These are phyloP conservation scores for Ginglymostoma cirratum DNA, from an alignment of 2,113 vertebrate genomes.

Conservation along the genomic window DNA sequence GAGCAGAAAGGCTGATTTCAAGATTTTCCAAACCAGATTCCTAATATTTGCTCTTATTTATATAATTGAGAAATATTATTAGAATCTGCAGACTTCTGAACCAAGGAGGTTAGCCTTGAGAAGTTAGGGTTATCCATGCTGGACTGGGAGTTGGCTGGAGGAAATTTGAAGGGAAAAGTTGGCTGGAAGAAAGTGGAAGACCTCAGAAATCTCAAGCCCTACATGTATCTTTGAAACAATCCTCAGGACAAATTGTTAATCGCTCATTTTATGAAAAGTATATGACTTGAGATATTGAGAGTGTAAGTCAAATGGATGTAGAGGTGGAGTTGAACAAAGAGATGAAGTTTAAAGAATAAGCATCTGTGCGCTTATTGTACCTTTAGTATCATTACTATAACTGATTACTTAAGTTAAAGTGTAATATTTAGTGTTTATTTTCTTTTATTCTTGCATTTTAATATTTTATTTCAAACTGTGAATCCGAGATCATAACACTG, in stretches of 20 bases:
- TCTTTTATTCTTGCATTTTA: not conserved
- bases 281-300: not conserved
- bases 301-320: not conserved
- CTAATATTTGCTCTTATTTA: not conserved
- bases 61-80: not conserved
- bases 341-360: not conserved
- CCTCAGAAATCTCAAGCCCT: not conserved
- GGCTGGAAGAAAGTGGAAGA: not conserved
- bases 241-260: not conserved
- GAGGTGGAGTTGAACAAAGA: not conserved
- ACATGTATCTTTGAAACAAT: not conserved
- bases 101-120: too few species aligned
- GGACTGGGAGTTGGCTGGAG: not conserved
- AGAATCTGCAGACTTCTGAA: too few species aligned
- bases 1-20: not conserved
- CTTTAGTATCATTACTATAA: not conserved
- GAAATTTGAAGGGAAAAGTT: not conserved
- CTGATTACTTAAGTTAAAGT: not conserved
- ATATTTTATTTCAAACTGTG: not conserved
- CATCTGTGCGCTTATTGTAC: not conserved
- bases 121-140: too few species aligned
- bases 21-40: not conserved
- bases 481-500: not conserved
- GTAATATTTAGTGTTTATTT: not conserved
- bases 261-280: not conserved